Percentiles rank a stretch among this genome's conserved stretches.
These are phyloP conservation scores for Oryzias sinensis DNA, from an alignment of 2,797 vertebrate species.

Conservation along the genomic window DNA sequence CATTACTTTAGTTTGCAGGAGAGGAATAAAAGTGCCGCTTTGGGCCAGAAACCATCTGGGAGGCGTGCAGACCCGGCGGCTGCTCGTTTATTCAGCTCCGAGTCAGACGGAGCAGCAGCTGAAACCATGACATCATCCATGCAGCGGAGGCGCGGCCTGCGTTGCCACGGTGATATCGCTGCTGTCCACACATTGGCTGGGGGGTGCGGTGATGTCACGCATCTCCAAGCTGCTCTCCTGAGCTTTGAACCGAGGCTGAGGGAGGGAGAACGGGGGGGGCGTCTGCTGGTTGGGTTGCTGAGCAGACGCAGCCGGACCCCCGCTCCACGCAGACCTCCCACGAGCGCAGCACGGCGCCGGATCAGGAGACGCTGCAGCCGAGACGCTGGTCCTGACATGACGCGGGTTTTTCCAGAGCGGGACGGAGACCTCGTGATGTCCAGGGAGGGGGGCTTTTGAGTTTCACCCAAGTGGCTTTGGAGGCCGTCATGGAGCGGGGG, in stretches of 20 bases:
- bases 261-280: not conserved
- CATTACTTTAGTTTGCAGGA: no score
- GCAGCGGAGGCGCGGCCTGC: slow-evolving; percentile 62
- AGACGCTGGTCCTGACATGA: not conserved
- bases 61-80: no score
- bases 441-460: not conserved
- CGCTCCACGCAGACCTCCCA: no score
- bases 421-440: slow-evolving; percentile 15
- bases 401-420: slow-evolving; percentile 11
- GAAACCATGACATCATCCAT: slow-evolving; percentile 67
- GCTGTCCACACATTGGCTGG: slow-evolving; percentile 82
- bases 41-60: no score
- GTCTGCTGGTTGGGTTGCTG: not conserved
- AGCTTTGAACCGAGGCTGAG: slow-evolving; percentile 83
- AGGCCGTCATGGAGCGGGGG: slow-evolving; percentile 33
- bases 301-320: no score
- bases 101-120: slow-evolving; percentile 27
- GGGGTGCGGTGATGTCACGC: slow-evolving; percentile 86
- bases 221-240: slow-evolving; percentile 89
- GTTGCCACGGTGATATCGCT: slow-evolving; percentile 85
- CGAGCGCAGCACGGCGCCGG: no score
- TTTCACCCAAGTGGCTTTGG: slow-evolving; percentile 10
- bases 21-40: no score
- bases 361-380: no score
- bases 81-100: not conserved